Percentiles rank a stretch among this genome's conserved stretches.
phyloP scores from a whole-genome alignment of 2,113 vertebrate genomes.

The Mystacornis crossleyi region DNA sequence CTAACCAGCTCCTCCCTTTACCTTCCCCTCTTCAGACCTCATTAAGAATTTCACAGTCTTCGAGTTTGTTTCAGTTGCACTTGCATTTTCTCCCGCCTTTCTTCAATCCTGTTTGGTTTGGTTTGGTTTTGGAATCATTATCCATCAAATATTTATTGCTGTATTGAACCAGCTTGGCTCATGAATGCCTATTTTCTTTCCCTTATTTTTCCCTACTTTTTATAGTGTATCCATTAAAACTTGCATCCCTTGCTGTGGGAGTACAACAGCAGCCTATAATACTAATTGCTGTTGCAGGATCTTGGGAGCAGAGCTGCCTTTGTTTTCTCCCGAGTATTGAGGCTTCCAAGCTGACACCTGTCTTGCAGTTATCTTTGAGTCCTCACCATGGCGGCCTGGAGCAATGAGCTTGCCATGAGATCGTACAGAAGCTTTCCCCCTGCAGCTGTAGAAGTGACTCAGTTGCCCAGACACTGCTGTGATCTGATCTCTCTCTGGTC shows the following conservation, averaged over 20 bases:
- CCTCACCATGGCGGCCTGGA: not conserved
- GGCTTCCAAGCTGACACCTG: not conserved
- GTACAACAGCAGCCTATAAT: not conserved
- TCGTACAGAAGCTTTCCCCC: not conserved
- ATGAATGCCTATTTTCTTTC: not conserved
- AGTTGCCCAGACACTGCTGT: not conserved
- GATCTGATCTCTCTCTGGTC: not conserved
- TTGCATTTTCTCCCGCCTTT: not conserved
- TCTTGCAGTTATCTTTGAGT: not conserved
- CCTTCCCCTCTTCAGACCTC: not conserved
- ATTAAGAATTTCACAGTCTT: not conserved
- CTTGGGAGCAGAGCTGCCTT: not conserved
- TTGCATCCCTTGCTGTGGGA: not conserved
- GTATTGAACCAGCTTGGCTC: not conserved
- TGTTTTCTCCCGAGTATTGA: not conserved
- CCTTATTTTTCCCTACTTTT: not conserved
- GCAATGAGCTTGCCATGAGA: not conserved
- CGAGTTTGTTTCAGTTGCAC: rapidly evolving
- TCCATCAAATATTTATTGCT: not conserved
- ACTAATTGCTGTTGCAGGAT: rapidly evolving
- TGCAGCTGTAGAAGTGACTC: not conserved
- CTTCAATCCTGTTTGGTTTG: not conserved
- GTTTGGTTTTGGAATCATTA: not conserved
- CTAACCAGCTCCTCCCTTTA: not conserved
- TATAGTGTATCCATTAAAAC: not conserved